Evolutionary conservation across 37 sponge, comb jelly and placozoan genomes (phyloP).

Genomic region (Geodia barretti): DNA sequence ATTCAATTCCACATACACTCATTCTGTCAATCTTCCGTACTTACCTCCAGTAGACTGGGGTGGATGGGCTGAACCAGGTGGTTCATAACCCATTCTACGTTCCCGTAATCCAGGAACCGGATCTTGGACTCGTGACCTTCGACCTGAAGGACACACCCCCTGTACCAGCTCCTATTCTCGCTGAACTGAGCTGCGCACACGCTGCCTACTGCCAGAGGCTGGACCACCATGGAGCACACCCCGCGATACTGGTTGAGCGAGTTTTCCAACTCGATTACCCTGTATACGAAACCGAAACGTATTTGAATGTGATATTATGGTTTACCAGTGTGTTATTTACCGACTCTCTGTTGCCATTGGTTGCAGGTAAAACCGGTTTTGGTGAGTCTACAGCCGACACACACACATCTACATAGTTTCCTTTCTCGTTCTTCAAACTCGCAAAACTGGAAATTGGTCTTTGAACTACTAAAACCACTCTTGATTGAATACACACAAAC

Average conservation of each 20-base stretch:
- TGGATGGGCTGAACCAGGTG: slow-evolving; percentile 15
- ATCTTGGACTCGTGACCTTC: slow-evolving; percentile 6
- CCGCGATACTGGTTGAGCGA: background rate
- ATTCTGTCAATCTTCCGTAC: background rate
- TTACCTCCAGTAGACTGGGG: slow-evolving; percentile 12
- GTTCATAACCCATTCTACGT: slow-evolving; percentile 63
- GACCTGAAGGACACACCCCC: slow-evolving; percentile 44
- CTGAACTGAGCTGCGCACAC: slow-evolving; percentile 11
- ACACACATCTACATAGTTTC: background rate
- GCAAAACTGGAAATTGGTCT: slow-evolving; percentile 5
- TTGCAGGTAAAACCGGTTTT: slow-evolving; percentile 61
- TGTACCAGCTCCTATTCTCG: slow-evolving; percentile 48
- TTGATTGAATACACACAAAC: too few species aligned
- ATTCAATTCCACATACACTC: background rate
- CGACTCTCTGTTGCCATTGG: slow-evolving; percentile 1
- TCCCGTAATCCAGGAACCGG: slow-evolving; percentile 78
- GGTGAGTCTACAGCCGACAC: slow-evolving; percentile 56
- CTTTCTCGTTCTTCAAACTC: background rate
- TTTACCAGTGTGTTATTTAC: too few species aligned
- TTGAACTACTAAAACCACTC: too few species aligned
- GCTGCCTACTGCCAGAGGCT: background rate
- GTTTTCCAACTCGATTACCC: background rate
- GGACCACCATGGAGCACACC: background rate
- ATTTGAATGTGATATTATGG: too few species aligned
- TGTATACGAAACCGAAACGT: too few species aligned